Conservation (phyloP, 2,888 invertebrate genomes). For the Plusia festucae region DNA sequence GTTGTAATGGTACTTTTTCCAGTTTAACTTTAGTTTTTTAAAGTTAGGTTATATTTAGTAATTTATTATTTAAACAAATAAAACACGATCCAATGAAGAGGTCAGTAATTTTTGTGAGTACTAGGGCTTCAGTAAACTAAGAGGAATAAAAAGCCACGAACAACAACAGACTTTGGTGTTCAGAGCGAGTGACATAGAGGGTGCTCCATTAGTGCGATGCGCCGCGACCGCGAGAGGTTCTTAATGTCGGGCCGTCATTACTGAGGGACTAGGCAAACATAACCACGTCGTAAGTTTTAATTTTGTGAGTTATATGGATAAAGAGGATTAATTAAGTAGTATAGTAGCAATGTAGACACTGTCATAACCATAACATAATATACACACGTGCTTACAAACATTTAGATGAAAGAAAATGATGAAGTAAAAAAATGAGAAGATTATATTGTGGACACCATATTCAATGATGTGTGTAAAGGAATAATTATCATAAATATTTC, state of each 20-base stretch:
- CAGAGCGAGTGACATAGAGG: not conserved
- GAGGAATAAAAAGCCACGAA: conserved; percentile 2
- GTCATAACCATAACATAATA: not conserved
- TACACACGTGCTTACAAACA: no score
- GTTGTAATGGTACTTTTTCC: no score
- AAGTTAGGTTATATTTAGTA: no score
- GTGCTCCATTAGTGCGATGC: conserved; percentile 8
- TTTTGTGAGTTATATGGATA: not conserved
- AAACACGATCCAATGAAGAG: not conserved
- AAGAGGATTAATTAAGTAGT: not conserved
- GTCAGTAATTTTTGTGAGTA: not conserved
- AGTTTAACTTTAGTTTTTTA: no score
- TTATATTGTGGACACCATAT: no score
- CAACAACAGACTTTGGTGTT: not conserved
- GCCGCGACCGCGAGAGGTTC: conserved; percentile 3
- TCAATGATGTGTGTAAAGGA: no score
- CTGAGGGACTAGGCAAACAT: not conserved
- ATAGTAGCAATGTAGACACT: not conserved
- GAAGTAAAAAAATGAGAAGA: no score
- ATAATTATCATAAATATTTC: no score
- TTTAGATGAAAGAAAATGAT: no score
- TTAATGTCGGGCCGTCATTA: conserved; percentile 5
- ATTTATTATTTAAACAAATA: no score
- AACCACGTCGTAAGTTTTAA: not conserved
- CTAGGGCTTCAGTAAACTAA: not conserved